These are phyloP conservation scores for Chamaedrilus cognettii DNA, from an alignment of 2,888 invertebrate species.

Conservation along the genomic window DNA sequence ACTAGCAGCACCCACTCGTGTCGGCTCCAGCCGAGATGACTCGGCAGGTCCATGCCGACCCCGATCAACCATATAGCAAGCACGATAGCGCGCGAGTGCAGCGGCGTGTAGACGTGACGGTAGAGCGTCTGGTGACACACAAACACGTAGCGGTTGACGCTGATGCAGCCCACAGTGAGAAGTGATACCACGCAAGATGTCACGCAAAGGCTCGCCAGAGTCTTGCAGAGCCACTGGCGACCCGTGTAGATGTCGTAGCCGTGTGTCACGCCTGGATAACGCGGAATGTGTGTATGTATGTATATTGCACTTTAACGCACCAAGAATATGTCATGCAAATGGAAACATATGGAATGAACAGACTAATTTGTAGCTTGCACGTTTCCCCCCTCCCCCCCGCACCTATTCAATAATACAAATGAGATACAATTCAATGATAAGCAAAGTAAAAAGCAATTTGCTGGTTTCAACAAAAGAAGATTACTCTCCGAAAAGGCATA, in stretches of 20 bases:
- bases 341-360: too few species aligned
- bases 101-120: slow-evolving; percentile 17
- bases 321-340: too few species aligned
- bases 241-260: slow-evolving; percentile 42
- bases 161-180: slow-evolving; percentile 43
- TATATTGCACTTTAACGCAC: too few species aligned
- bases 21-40: slow-evolving; percentile 17
- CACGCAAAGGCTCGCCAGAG: slow-evolving; percentile 43
- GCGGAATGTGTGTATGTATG: not conserved
- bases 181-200: slow-evolving; percentile 44
- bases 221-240: slow-evolving; percentile 41
- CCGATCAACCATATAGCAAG: slow-evolving; percentile 16
- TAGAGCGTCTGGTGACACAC: slow-evolving; percentile 38
- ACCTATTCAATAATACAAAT: too few species aligned
- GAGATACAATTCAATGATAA: too few species aligned
- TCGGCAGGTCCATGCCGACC: slow-evolving; percentile 12
- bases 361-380: too few species aligned
- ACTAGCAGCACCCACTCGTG: too few species aligned
- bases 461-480: too few species aligned
- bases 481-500: too few species aligned
- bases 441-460: too few species aligned
- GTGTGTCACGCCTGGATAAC: slow-evolving; percentile 41
- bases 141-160: slow-evolving; percentile 44
- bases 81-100: not conserved
- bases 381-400: too few species aligned